These are phyloP conservation scores for Microctenopoma stevenorrisi DNA, from an alignment of 2,797 vertebrate species.

Conservation along the genomic window DNA sequence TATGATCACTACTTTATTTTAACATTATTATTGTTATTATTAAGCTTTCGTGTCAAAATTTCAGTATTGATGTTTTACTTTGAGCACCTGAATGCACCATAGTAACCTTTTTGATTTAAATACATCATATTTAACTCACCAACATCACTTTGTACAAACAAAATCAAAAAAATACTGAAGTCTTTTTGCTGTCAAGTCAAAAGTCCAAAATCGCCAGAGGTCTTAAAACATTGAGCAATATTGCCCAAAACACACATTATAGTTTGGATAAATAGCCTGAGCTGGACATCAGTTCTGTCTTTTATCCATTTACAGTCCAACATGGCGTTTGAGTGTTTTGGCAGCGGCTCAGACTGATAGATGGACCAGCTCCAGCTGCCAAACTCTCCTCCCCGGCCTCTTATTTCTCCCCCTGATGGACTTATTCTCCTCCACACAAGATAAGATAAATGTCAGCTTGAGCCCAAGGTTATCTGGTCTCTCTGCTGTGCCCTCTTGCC, in stretches of 20 bases:
- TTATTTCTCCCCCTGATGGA: conserved; percentile 21
- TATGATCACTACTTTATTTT: too few species aligned
- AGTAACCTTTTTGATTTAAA: not conserved
- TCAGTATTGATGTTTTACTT: too few species aligned
- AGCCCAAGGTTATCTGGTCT: conserved; percentile 13
- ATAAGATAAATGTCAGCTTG: conserved; percentile 23
- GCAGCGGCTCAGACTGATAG: conserved; percentile 47
- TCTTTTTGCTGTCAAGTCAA: too few species aligned
- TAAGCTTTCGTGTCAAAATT: too few species aligned
- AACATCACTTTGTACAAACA: not conserved
- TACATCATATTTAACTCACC: not conserved
- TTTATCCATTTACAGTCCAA: conserved; percentile 24
- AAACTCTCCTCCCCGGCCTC: conserved; percentile 18
- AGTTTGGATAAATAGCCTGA: conserved; percentile 7
- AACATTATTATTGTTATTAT: too few species aligned
- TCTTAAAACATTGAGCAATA: not conserved
- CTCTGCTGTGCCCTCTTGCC: conserved; percentile 41
- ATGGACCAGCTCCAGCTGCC: conserved; percentile 31
- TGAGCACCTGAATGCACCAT: conserved; percentile 9
- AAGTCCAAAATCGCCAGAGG: not conserved
- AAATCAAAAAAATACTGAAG: too few species aligned
- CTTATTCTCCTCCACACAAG: conserved; percentile 15
- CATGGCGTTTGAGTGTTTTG: conserved; percentile 49
- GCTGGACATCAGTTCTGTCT: conserved; percentile 14
- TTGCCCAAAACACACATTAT: not conserved